Evolutionary conservation across 1,140 invertebrate species (phyloP), one percentile per base, ranked within the genome.

Genomic region (Monomorium pharaonis): DNA sequence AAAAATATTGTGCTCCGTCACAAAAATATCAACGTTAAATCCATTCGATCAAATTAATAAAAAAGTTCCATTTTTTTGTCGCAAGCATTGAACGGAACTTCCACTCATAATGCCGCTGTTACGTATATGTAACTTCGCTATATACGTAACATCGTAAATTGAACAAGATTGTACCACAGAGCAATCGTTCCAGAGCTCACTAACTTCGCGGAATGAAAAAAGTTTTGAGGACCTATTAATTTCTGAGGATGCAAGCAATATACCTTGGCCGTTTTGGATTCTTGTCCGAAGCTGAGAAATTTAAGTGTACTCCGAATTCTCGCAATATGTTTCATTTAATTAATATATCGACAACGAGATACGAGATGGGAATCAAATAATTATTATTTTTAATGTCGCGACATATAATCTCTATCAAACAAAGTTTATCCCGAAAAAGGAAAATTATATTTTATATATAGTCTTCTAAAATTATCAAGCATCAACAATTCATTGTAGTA

Each of bases 111-210:
- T 24, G 18, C 21, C 51, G 14, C 33, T 60, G 33, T 44, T 6
- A 77, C 42, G 12, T 58, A 58, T 58, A 58, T 58, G 14, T 16
- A 47, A 62, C 37, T 47, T 30, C 16, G 16, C 21, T 30, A 16
- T 62, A 62, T 77, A 77, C 14, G 21, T 78, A 78, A 65, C 2
- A 24, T 49, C 60, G 16, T 80, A 69, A 80, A 80, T 80, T 69
- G 58, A 69, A 69, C n/a, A 37, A 42, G 47, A 69, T 69, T 54
- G 47, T 16, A 69, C 9, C 62, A 33, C n/a, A 37, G 21, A 42
- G 16, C 21, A 69, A 27, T 80, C 76, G 16, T 80, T 16, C 9
- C 14, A 54, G 30, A 14, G 30, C 42, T 78, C 51, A 60, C 44
- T 37, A 65, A 51, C 62, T 80, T 78, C n/a, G n/a, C 62, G 21